A percentile compares a stretch with the other conserved stretches of the same genome.
Conservation (phyloP, 2,113 vertebrate species). For the Tretioscincus oriximinensis region DNA sequence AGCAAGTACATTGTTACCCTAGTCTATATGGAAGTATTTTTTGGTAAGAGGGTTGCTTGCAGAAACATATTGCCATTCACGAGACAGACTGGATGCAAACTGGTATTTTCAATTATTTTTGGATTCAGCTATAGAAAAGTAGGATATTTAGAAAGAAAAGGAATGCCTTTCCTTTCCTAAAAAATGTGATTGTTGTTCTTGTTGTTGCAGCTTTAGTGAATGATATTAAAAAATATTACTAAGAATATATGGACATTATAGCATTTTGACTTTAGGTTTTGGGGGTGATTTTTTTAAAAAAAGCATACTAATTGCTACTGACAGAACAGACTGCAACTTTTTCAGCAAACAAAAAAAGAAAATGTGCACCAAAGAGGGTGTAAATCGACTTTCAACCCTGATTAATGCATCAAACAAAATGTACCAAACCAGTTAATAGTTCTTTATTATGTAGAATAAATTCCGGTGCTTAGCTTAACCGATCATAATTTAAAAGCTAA, state of each 20-base stretch:
- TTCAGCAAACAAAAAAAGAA: constrained; percentile 1
- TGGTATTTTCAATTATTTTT: neutral
- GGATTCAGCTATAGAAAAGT: constrained; percentile 23
- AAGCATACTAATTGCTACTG: constrained; percentile 37
- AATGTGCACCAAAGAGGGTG: neutral
- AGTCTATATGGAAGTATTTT: constrained; percentile 38
- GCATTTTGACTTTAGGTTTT: constrained; percentile 25
- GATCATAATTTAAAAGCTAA: neutral
- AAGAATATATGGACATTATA: neutral
- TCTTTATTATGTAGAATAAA: no score
- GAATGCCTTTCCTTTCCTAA: neutral
- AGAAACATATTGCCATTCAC: constrained; percentile 3
- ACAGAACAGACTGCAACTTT: constrained; percentile 18
- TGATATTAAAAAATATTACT: constrained; percentile 16
- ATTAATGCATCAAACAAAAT: constrained; percentile 46
- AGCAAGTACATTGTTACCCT: constrained; percentile 36
- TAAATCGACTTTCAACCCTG: neutral
- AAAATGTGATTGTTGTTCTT: neutral
- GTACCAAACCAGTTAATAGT: constrained; percentile 42
- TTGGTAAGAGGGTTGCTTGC: constrained; percentile 35
- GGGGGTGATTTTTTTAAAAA: constrained; percentile 19
- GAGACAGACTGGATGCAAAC: neutral
- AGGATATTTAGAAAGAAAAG: constrained; percentile 34
- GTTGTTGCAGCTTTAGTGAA: neutral
- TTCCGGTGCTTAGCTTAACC: neutral